phyloP scores from a whole-genome alignment of 1,140 invertebrate species.

The Ostrea denselamellosa region DNA sequence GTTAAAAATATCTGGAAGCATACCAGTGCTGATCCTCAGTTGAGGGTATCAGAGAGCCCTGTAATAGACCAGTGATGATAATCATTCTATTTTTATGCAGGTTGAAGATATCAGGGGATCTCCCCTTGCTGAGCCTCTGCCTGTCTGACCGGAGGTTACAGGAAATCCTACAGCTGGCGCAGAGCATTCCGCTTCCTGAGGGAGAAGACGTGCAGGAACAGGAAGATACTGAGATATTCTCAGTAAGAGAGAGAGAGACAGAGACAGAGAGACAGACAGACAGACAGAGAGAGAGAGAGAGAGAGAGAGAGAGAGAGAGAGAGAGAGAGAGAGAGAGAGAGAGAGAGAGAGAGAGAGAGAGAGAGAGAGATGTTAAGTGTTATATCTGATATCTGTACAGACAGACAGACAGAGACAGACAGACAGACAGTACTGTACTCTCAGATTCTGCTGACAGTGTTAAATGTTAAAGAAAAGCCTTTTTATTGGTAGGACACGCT shows the following conservation, averaged over 20 bases:
- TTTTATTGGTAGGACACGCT: neutral
- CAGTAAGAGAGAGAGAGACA: neutral
- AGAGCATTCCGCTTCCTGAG: constrained; percentile 85
- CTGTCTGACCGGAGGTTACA: constrained; percentile 81
- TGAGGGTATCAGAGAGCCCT: neutral
- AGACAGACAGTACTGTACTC: too few species aligned
- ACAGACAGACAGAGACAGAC: too few species aligned
- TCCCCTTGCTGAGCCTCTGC: constrained; percentile 79
- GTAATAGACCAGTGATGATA: neutral
- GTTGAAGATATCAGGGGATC: constrained; percentile 78
- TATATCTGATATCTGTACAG: too few species aligned
- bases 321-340: too few species aligned
- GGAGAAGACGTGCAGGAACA: constrained; percentile 24
- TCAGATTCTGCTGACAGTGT: too few species aligned
- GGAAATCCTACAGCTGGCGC: constrained; percentile 79
- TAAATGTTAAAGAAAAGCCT: neutral
- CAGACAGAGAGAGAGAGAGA: too few species aligned
- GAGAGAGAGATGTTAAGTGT: too few species aligned
- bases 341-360: too few species aligned
- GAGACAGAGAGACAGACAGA: too few species aligned
- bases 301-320: too few species aligned
- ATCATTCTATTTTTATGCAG: constrained; percentile 60
- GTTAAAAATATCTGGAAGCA: constrained; percentile 77
- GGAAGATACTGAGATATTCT: neutral
- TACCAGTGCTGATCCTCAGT: constrained; percentile 78